Percentiles rank a stretch among this genome's conserved stretches.
Conservation (phyloP, 2,797 vertebrate species). For the Hylomyscus alleni region DNA sequence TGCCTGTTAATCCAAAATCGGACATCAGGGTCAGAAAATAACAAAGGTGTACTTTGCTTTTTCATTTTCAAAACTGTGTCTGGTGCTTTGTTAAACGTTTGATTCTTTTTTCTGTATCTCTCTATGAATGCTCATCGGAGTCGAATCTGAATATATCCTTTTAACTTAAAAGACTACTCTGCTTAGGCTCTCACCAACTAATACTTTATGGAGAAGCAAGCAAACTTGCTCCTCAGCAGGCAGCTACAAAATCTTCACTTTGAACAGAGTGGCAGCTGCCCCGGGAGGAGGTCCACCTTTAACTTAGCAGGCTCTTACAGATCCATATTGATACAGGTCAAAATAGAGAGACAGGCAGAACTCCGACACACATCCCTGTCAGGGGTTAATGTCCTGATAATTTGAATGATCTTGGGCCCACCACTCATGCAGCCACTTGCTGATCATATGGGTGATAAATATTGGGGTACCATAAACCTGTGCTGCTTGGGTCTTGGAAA, state of each 20-base stretch:
- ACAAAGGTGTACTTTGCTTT: neutral
- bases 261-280: neutral
- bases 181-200: neutral
- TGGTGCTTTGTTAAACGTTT: neutral
- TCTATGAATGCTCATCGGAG: neutral
- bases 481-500: neutral
- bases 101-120: conserved; percentile 1
- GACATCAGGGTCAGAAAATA: neutral
- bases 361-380: too few relatives aligned
- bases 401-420: neutral
- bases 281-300: neutral
- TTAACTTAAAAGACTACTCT: neutral
- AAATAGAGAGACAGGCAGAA: neutral
- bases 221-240: neutral
- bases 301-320: neutral
- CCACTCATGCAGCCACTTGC: too few relatives aligned
- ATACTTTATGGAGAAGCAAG: neutral
- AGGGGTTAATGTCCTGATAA: neutral
- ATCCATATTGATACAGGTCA: neutral
- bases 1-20: neutral
- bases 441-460: neutral
- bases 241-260: neutral
- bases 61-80: conserved; percentile 50
- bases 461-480: neutral
- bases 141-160: neutral